Percentiles rank a stretch among this genome's conserved stretches.
Evolutionary conservation across 2,797 vertebrate species (phyloP).

Genomic region (Lemur catta): DNA sequence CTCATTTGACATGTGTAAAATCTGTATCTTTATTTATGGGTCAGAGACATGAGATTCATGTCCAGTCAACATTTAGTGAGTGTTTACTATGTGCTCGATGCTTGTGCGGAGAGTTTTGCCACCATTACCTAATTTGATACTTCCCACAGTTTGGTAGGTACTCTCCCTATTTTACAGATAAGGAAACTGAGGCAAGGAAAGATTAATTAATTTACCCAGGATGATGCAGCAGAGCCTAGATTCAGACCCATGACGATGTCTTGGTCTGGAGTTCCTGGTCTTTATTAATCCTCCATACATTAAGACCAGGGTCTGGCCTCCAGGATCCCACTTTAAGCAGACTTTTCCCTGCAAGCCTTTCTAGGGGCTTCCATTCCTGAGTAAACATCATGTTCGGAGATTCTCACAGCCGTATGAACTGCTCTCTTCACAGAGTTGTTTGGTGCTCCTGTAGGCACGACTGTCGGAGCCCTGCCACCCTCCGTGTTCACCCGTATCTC

Average conservation of each 20-base stretch:
- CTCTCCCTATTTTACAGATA: neutral
- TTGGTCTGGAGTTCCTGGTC: too few species aligned
- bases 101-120: neutral
- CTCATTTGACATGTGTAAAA: neutral
- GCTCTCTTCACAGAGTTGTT: neutral
- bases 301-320: neutral
- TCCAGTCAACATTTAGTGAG: neutral
- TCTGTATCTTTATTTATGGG: neutral
- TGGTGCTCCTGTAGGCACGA: too few species aligned
- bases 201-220: neutral
- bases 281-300: neutral
- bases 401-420: rapidly evolving
- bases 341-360: neutral
- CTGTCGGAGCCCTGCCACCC: rapidly evolving
- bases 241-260: neutral
- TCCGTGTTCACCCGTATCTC: rapidly evolving
- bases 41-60: neutral
- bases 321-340: too few species aligned
- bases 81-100: neutral
- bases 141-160: neutral
- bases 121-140: neutral
- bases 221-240: neutral
- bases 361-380: neutral
- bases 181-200: neutral
- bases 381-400: neutral